Conservation (phyloP, 2,797 vertebrate species). For the Emys orbicularis region DNA sequence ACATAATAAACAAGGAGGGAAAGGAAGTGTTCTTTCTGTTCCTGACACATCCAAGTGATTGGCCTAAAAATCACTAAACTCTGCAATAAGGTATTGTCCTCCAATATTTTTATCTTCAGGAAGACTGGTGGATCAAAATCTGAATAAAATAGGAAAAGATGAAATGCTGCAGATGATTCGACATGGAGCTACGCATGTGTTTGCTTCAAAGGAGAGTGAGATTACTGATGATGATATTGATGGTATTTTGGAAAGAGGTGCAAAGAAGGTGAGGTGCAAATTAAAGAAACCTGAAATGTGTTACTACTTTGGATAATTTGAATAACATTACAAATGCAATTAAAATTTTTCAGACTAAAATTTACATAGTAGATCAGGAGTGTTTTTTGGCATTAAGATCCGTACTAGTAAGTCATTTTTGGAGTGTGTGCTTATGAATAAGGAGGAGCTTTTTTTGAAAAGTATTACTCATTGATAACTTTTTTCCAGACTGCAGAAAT, state of each 20-base stretch:
- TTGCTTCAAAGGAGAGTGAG: conserved; percentile 98
- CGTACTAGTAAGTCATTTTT: not conserved
- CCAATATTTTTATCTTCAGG: conserved; percentile 79
- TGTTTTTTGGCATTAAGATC: not conserved
- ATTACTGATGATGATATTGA: conserved; percentile 98
- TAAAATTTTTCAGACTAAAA: not conserved
- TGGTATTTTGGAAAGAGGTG: conserved; percentile 95
- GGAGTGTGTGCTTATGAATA: not conserved
- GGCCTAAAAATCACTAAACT: not conserved
- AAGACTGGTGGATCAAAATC: conserved; percentile 95
- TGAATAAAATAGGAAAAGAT: conserved; percentile 97
- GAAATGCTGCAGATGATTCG: conserved; percentile 99
- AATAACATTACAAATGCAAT: not conserved
- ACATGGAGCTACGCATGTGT: conserved; percentile 97
- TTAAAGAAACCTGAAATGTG: not conserved
- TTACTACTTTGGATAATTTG: not conserved
- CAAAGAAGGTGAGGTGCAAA: conserved; percentile 89
- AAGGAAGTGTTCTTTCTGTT: not conserved
- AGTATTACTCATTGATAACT: conserved; percentile 4
- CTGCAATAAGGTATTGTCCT: not conserved
- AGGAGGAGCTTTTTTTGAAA: not conserved
- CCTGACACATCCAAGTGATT: not conserved
- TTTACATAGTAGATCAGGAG: not conserved
- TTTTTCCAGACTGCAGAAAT: conserved; percentile 92
- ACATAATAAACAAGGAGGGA: not conserved